Base-by-base conservation (phyloP, 2,888 invertebrate genomes). In the Protonemura montana region DNA sequence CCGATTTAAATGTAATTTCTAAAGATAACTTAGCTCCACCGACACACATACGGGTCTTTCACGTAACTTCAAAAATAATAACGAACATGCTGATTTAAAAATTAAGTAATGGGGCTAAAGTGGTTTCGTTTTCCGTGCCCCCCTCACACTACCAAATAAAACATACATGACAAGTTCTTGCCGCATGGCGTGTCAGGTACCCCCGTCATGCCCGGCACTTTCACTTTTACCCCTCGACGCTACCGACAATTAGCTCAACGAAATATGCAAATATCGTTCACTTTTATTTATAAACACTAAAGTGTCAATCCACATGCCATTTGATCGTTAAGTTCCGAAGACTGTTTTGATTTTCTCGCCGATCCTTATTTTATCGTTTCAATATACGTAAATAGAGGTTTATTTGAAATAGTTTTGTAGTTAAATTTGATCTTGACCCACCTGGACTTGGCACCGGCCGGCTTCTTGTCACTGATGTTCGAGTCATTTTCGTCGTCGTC, bases 401-500 rank as follows among this genome's bases (percentile, higher is more conserved):
- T 59, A 59, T 59, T 10, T 59, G 21, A 59, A 7, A 59, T 21
- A 59, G 59, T 59, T 35, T 3, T 16, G 1, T 13, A 59, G 59
- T 59, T 59, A 21, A 21, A 59, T 59, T 21, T 59, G 59, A 59
- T 21, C 59, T 59, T 59, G 59, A 30, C 81, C 86, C 42, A 85
- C 80, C 86, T 86, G 27, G 80, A 29, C 28, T 82, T 85, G 5
- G 85, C 42, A 25, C 80, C 35, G 16, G 82, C 81, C 5, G 87
- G 76, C 21, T 30, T 82, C 30, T 78, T 85, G 7, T 86, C 83
- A 0, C 87, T n/a, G 42, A 85, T 85, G 1, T 86, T 86, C 0
- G 87, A 86, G 87, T 93, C 93, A 83, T 94, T 94, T 27, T 96
- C 96, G 2, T 96, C 96, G 88, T 97, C 97, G 89, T 97, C 97